Conservation (phyloP, 2,113 vertebrate species). For the Saccopteryx leptura region DNA sequence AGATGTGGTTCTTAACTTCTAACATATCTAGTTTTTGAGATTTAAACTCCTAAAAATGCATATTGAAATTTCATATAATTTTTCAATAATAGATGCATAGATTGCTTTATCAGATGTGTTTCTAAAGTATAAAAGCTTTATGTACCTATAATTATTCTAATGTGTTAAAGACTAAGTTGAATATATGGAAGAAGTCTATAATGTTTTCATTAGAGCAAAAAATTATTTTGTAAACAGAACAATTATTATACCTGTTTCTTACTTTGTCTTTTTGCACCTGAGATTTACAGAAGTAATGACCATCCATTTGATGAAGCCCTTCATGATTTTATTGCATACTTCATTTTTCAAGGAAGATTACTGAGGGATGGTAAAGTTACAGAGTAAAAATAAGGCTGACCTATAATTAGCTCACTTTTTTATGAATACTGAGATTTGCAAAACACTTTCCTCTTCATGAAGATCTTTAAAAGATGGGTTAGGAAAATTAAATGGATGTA, state of each 20-base stretch:
- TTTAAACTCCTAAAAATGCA: background rate
- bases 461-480: conserved; percentile 53
- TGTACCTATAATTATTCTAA: background rate
- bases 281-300: background rate
- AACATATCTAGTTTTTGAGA: background rate
- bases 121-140: background rate
- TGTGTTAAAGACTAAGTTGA: background rate
- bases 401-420: background rate
- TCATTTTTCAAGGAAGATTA: background rate
- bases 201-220: background rate
- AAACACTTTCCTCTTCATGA: background rate
- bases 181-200: background rate
- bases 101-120: background rate
- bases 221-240: background rate
- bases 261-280: background rate
- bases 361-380: background rate
- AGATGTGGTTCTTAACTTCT: background rate
- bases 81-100: background rate
- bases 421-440: background rate
- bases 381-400: background rate
- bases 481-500: conserved; percentile 73
- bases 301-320: background rate
- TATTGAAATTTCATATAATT: background rate
- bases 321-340: background rate
- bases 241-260: background rate